Conservation (phyloP, 2,797 vertebrate genomes). For the Antennarius maculatus region DNA sequence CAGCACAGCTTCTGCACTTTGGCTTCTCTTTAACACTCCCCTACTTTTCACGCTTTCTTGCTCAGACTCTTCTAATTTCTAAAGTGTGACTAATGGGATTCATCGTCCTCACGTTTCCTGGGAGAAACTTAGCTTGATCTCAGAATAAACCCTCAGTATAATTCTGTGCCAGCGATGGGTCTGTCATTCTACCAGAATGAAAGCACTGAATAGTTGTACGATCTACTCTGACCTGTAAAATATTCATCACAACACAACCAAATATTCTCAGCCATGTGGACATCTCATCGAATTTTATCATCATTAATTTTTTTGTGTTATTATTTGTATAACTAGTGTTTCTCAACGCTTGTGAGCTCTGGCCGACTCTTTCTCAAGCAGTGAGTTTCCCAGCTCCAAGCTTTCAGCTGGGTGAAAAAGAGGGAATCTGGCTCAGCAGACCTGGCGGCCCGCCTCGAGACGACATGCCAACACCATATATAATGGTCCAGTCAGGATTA, state of each 20-base stretch:
- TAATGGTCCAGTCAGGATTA: conserved; percentile 78
- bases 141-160: conserved; percentile 41
- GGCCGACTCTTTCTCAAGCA: conserved; percentile 22
- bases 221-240: conserved; percentile 66
- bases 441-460: conserved; percentile 66
- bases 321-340: conserved; percentile 17
- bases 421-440: conserved; percentile 60
- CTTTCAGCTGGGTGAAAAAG: conserved; percentile 58
- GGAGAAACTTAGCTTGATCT: conserved; percentile 52
- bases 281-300: conserved; percentile 17
- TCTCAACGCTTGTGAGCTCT: conserved; percentile 26
- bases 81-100: conserved; percentile 68
- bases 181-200: conserved; percentile 46
- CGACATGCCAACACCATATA: conserved; percentile 72
- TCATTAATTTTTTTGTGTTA: conserved; percentile 3
- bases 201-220: conserved; percentile 56
- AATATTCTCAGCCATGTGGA: neutral
- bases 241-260: neutral
- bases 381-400: conserved; percentile 41
- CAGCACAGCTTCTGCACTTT: conserved; percentile 20
- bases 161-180: conserved; percentile 56
- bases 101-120: conserved; percentile 53
- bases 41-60: conserved; percentile 50
- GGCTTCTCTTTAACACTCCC: conserved; percentile 30
- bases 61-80: conserved; percentile 55